Evolutionary conservation across 2,113 vertebrate species (phyloP), one percentile per base, ranked within the genome.

Genomic region (Sapayoa aenigma): DNA sequence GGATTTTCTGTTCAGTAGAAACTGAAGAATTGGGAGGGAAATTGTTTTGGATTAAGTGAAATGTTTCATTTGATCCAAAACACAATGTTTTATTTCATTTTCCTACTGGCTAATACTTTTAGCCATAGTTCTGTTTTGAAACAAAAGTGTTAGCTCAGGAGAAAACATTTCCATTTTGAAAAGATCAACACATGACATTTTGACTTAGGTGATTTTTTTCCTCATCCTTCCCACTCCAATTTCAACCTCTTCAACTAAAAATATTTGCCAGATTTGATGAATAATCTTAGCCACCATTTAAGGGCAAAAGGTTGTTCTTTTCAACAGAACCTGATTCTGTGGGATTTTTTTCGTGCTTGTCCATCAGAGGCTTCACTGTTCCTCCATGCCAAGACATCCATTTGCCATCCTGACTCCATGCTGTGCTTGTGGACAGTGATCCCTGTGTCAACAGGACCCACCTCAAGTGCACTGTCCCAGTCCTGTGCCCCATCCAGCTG

Each of bases 181-280:
- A 95, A 95, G 94, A 96, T 67, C 93, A 94, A 89, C 76, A 46
- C 35, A 75, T 94, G 94, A 96, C 93, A 95, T 94, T 97, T 97
- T 93, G 83, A 96, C 83, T 95, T 92, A 37, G 80, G 76, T 75
- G 86, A 89, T 13, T 84, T 94, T 77, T 89, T 69, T 89, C 92
- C 85, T 93, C 24, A 9, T 94, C 79, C 30, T 90, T 58, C 92
- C n/a, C 24, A 39, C 76, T 96, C 88, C 33, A 42, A 74, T 84
- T 96, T 94, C 89, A 84, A 81, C 89, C 47, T 90, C 72, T 62
- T 73, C 14, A 9, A 86, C 84, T 93, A 76, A 90, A 96, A 89
- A 52, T 84, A 93, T 88, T 97, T 93, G 83, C 96, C 93, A 94
- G n/a, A 87, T 68, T 44, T 3, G 17, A 93, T 97, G 94, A 97